Conservation (phyloP, 2,797 vertebrate species). For the Siniperca scherzeri region DNA sequence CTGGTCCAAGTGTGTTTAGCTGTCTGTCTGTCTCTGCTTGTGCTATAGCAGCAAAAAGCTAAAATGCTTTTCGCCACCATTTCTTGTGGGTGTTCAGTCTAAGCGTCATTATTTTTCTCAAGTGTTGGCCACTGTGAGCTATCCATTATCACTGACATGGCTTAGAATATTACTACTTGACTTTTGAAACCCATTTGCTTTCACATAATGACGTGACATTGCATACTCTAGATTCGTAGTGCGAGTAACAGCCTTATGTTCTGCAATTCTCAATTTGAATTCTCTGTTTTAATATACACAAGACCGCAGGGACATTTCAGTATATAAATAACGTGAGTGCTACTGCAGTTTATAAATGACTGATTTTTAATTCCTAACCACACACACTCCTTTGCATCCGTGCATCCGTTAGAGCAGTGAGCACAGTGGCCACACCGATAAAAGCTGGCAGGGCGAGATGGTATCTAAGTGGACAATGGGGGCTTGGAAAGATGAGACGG, state of each 20-base stretch:
- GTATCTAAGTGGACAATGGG: background rate
- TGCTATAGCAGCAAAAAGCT: background rate
- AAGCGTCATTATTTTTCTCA: background rate
- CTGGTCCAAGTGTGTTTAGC: constrained; percentile 7
- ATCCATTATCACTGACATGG: background rate
- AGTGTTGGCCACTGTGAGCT: background rate
- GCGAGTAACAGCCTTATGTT: background rate
- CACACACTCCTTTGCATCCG: background rate
- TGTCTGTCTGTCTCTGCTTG: constrained; percentile 6
- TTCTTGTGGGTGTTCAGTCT: background rate
- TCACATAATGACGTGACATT: background rate
- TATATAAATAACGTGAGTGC: background rate
- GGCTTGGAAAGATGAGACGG: background rate
- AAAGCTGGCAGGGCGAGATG: background rate
- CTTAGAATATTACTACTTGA: background rate
- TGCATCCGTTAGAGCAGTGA: background rate
- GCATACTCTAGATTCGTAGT: background rate
- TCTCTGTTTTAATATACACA: too few species aligned
- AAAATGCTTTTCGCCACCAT: background rate
- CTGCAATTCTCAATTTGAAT: background rate
- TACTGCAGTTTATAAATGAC: background rate
- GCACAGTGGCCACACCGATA: background rate
- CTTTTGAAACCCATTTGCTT: background rate
- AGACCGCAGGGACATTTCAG: background rate
- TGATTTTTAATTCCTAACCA: background rate